Percentiles rank a stretch among this genome's conserved stretches.
These are phyloP conservation scores for Zaprionus capensis DNA, from an alignment of 1,140 invertebrate species.

Conservation along the genomic window DNA sequence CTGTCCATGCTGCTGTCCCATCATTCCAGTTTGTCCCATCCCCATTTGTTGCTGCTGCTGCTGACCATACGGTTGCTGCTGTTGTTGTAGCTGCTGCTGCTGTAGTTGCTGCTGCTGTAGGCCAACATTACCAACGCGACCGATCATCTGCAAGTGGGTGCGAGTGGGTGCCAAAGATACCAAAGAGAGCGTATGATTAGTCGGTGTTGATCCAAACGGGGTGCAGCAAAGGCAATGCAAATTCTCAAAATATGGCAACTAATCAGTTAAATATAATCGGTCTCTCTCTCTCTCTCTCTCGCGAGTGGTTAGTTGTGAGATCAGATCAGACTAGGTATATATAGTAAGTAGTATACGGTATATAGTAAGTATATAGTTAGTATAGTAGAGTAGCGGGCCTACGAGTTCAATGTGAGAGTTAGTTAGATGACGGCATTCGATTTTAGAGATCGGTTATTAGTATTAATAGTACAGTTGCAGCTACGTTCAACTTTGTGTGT, in stretches of 20 bases:
- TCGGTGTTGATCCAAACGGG: constrained; percentile 45
- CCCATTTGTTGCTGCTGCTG: constrained; percentile 71
- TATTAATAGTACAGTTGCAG: constrained; percentile 1
- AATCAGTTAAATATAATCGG: constrained; percentile 66
- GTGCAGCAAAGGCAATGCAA: constrained; percentile 33
- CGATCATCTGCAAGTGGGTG: constrained; percentile 85
- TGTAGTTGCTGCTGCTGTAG: constrained; percentile 84
- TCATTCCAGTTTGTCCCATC: constrained; percentile 53
- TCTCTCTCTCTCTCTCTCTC: neutral
- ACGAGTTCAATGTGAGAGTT: constrained; percentile 2
- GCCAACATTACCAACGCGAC: constrained; percentile 88
- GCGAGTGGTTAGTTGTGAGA: neutral
- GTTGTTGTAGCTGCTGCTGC: constrained; percentile 70
- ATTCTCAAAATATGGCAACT: constrained; percentile 69
- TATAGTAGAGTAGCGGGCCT: constrained; percentile 7
- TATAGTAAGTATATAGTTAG: constrained; percentile 1
- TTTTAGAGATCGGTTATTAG: neutral
- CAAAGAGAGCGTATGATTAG: constrained; percentile 60
- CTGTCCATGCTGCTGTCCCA: constrained; percentile 62
- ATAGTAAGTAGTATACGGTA: constrained; percentile 5
- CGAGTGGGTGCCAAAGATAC: constrained; percentile 53
- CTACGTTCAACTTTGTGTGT: neutral
- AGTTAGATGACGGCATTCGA: constrained; percentile 5
- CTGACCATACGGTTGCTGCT: constrained; percentile 77
- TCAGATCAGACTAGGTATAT: constrained; percentile 4